These are phyloP conservation scores for Esox lucius DNA, from an alignment of 2,797 vertebrate species.

Conservation along the genomic window DNA sequence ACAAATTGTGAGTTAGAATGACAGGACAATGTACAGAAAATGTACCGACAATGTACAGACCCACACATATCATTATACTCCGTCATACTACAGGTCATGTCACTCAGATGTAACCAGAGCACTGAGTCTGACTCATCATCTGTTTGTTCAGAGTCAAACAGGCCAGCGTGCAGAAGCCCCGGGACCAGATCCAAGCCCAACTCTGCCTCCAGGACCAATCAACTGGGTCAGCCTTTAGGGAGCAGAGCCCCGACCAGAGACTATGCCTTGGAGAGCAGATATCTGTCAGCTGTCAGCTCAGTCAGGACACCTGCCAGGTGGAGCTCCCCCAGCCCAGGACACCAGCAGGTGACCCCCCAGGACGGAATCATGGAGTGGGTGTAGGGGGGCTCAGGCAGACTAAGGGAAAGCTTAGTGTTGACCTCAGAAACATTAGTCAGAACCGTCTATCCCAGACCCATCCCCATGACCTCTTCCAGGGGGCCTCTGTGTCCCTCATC, in stretches of 20 bases:
- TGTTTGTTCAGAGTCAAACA: slow-evolving; percentile 68
- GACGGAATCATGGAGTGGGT: no score
- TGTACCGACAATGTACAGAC: slow-evolving; percentile 63
- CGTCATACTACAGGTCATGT: no score
- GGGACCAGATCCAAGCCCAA: slow-evolving; percentile 15
- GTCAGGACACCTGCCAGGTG: no score
- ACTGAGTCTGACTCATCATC: no score
- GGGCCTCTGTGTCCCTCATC: no score
- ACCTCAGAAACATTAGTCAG: no score
- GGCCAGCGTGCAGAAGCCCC: slow-evolving; percentile 40
- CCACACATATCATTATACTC: slow-evolving; percentile 20
- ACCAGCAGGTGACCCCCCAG: slow-evolving; percentile 11
- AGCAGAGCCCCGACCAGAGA: slow-evolving; percentile 38
- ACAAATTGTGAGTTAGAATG: slow-evolving; percentile 76
- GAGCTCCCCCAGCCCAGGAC: slow-evolving; percentile 23
- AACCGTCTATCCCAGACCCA: no score
- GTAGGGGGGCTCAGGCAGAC: no score
- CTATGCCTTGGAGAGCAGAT: slow-evolving; percentile 29
- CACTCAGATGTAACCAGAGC: no score
- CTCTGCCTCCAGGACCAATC: slow-evolving; percentile 13
- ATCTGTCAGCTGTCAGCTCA: neutral
- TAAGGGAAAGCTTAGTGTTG: no score
- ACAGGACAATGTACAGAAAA: no score
- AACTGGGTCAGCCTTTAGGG: slow-evolving; percentile 8
- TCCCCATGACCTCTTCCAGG: no score